These are phyloP conservation scores for Vicugna pacos DNA, from an alignment of 2,113 vertebrate genomes.

Conservation along the genomic window DNA sequence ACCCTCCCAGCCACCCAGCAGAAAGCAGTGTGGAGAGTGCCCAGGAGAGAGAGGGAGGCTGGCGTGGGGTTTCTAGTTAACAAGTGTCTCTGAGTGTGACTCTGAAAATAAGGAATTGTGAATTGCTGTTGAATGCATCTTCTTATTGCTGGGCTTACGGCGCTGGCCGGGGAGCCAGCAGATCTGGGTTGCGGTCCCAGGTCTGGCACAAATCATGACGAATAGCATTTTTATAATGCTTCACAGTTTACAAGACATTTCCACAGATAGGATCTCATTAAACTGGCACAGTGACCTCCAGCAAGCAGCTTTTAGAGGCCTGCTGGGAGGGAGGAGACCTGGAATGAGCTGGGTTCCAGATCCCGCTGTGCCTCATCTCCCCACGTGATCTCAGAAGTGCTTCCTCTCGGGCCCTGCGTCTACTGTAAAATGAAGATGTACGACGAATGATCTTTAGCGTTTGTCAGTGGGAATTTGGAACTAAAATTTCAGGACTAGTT, in stretches of 20 bases:
- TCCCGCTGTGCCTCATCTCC: neutral
- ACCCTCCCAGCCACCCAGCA: neutral
- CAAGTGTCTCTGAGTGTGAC: neutral
- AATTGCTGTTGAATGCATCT: neutral
- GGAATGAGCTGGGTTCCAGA: neutral
- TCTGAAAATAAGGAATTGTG: neutral
- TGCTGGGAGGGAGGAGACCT: neutral
- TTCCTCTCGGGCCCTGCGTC: neutral
- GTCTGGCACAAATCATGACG: neutral
- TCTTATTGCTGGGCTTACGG: neutral
- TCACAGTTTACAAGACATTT: conserved; percentile 36
- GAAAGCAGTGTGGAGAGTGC: neutral
- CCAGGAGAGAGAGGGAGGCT: neutral
- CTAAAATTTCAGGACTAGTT: neutral
- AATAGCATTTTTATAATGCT: neutral
- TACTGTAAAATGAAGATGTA: neutral
- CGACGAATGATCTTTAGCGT: neutral
- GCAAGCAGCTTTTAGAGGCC: neutral
- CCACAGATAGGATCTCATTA: conserved; percentile 41
- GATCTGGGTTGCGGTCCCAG: conserved; percentile 55
- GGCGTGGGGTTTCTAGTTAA: neutral
- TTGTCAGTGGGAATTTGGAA: neutral
- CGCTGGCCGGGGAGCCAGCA: neutral
- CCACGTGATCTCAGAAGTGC: neutral
- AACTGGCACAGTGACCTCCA: neutral